Evolutionary conservation across 2,797 vertebrate species (phyloP), one percentile per base, ranked within the genome.

Genomic region (Threskiornis aethiopicus): DNA sequence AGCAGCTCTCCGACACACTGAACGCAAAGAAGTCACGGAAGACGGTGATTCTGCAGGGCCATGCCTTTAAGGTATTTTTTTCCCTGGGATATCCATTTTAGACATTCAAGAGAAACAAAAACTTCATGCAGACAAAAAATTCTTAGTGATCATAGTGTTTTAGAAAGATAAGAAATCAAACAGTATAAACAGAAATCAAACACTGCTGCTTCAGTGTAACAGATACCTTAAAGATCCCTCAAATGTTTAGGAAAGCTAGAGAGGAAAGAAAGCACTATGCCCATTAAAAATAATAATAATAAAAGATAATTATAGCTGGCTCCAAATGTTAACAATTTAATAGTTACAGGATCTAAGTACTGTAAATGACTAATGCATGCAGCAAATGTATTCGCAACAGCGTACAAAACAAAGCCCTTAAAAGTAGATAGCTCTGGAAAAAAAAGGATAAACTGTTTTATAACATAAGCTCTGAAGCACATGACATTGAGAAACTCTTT

Each of bases 351-450:
- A 96, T 80, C 95, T 96, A 92, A 97, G 91, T 89, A 91, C 90
- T 93, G 90, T 66, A 95, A 97, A 93, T 95, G 94, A 96, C 96
- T 97, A 97, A 96, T 91, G 94, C 65, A 87, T 28, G 59, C 88
- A 85, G 93, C 93, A 94, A 92, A 97, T 83, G 89, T 37, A 91
- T 92, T 92, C 8, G 29, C 78, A 93, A 87, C 62, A 76, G 77
- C 0, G 0, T 82, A 72, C 90, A 97, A 95, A 94, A 96, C 86
- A 97, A 96, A 97, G 92, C 73, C 89, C 88, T 96, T 93, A 96
- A 85, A 95, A 93, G 95, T 41, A 96, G 91, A 95, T 16, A 52
- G 80, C 65, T 90, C 83, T 82, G 66, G 61, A 28, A 87, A 92
- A 89, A 91, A 89, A 93, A 75, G 66, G 59, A 93, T 70, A 80